A percentile compares a stretch with the other conserved stretches of the same genome.
Conservation (phyloP, 2,797 vertebrate genomes). For the Urocyon cinereoargenteus region DNA sequence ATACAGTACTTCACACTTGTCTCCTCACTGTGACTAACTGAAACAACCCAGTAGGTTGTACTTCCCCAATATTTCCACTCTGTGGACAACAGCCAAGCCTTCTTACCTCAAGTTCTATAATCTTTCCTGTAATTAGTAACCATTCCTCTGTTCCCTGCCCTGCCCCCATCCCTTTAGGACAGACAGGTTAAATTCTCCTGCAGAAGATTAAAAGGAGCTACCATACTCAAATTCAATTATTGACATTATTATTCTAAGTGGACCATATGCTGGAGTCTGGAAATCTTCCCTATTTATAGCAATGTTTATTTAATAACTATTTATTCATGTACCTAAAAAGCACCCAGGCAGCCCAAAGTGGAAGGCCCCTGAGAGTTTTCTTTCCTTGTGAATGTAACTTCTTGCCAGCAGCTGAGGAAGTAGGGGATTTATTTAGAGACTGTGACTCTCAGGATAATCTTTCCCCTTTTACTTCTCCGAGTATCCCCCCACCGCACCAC, state of each 20-base stretch:
- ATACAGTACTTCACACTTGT: not conserved
- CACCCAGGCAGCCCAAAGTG: not conserved
- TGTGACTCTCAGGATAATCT: not conserved
- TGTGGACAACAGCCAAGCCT: not conserved
- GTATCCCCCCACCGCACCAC: too few relatives aligned
- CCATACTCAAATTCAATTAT: not conserved
- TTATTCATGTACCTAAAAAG: constrained; percentile 53
- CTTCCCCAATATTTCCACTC: not conserved
- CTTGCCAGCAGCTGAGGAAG: not conserved
- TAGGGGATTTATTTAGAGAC: not conserved
- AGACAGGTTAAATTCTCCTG: constrained; percentile 36
- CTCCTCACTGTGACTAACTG: not conserved
- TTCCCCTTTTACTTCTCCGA: not conserved
- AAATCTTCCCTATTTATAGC: constrained; percentile 64
- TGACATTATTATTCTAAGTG: constrained; percentile 45
- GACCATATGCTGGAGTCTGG: not conserved
- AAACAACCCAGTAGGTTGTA: not conserved
- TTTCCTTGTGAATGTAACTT: constrained; percentile 10
- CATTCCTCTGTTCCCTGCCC: not conserved
- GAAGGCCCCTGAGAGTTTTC: constrained; percentile 1
- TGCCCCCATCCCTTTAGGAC: not conserved
- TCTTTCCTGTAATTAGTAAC: not conserved
- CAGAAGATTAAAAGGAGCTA: constrained; percentile 41
- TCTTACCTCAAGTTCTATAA: not conserved
- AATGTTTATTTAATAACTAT: constrained; percentile 62